Conservation (phyloP, 2,797 vertebrate species). For the Coregonus ussuriensis region DNA sequence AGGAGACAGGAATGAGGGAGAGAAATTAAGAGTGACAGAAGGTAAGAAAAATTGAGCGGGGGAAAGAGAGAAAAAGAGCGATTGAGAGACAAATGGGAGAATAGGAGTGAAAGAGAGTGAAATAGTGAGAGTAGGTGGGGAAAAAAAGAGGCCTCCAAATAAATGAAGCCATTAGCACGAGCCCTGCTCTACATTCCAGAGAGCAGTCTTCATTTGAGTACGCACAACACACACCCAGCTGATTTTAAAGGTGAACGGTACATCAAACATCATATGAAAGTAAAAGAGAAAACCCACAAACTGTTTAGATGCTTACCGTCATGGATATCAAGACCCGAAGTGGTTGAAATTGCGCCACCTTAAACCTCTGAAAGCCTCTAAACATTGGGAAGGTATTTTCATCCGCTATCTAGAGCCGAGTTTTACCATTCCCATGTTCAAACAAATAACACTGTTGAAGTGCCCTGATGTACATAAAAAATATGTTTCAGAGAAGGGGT, state of each 20-base stretch:
- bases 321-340: not conserved
- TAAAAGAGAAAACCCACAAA: not conserved
- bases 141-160: not conserved
- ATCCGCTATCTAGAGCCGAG: not conserved
- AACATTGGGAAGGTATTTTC: no score
- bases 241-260: not conserved
- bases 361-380: not conserved
- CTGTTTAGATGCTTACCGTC: not conserved
- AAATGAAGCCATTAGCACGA: not conserved
- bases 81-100: slow-evolving; percentile 16
- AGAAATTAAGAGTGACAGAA: not conserved
- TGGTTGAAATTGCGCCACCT: not conserved
- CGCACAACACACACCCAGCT: not conserved
- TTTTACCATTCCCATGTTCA: not conserved
- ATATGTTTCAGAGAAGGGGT: slow-evolving; percentile 9
- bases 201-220: not conserved
- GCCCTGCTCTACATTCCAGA: not conserved
- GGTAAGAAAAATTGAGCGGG: not conserved
- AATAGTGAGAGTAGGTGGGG: not conserved
- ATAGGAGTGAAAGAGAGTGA: not conserved
- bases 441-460: not conserved
- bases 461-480: not conserved
- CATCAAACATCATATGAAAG: not conserved
- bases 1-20: not conserved
- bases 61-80: not conserved